Conservation (phyloP, 2,888 invertebrate species). For the Steromphala cineraria region DNA sequence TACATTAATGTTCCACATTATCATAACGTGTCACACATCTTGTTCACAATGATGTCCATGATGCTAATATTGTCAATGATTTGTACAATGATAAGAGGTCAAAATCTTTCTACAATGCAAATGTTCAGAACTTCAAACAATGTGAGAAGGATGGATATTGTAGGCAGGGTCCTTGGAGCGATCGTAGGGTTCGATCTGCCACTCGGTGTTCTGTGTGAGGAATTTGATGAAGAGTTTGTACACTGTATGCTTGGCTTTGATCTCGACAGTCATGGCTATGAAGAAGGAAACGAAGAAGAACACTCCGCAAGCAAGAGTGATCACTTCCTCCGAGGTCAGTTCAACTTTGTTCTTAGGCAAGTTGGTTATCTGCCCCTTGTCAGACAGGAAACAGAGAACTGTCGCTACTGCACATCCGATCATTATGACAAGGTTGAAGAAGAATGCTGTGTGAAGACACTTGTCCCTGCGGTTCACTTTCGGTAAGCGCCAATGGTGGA, state of each 20-base stretch:
- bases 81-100: too few relatives aligned
- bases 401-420: slow-evolving; percentile 77
- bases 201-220: slow-evolving; percentile 75
- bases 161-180: slow-evolving; percentile 39
- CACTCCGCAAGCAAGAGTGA: slow-evolving; percentile 78
- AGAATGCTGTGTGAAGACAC: slow-evolving; percentile 77
- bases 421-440: slow-evolving; percentile 77
- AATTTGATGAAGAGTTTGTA: slow-evolving; percentile 76
- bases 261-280: slow-evolving; percentile 78
- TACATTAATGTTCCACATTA: too few relatives aligned
- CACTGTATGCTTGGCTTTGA: slow-evolving; percentile 77
- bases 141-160: not conserved
- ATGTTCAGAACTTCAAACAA: not conserved
- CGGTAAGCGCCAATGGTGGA: slow-evolving; percentile 77
- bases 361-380: slow-evolving; percentile 69
- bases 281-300: slow-evolving; percentile 79
- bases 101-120: too few relatives aligned
- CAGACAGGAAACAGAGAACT: slow-evolving; percentile 77
- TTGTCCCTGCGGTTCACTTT: slow-evolving; percentile 76
- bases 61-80: too few relatives aligned
- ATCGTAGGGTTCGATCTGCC: slow-evolving; percentile 76
- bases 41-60: too few relatives aligned
- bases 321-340: slow-evolving; percentile 76
- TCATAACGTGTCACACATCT: too few relatives aligned
- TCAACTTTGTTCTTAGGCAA: slow-evolving; percentile 72